These are phyloP conservation scores for Seriola rivoliana DNA, from an alignment of 2,113 vertebrate species.

Conservation along the genomic window DNA sequence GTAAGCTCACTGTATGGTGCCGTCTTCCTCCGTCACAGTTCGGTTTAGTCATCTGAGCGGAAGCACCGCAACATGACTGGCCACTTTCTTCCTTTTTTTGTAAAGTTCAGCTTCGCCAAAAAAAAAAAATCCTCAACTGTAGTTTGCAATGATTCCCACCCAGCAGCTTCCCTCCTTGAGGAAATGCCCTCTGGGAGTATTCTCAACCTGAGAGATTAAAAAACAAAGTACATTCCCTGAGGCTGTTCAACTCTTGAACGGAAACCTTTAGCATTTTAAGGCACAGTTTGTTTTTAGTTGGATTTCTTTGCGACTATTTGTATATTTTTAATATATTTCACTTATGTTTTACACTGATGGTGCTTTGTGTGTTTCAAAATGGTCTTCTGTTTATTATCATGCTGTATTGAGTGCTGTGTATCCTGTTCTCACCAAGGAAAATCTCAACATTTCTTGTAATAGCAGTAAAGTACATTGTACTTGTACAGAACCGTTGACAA, in stretches of 20 bases:
- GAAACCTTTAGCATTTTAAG: background rate
- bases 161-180: background rate
- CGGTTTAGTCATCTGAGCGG: no score
- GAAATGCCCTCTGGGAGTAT: background rate
- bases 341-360: background rate
- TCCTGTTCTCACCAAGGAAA: no score
- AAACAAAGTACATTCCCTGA: background rate
- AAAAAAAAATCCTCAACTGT: background rate
- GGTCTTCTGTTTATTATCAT: no score
- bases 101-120: background rate
- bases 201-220: background rate
- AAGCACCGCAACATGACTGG: background rate
- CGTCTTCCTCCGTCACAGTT: no score
- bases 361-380: background rate
- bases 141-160: background rate
- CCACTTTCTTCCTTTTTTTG: background rate
- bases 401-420: no score
- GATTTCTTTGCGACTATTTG: background rate
- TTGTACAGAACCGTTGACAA: no score
- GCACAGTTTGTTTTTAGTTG: background rate
- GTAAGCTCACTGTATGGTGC: no score
- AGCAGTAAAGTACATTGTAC: no score
- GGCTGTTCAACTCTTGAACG: background rate
- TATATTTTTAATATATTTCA: background rate
- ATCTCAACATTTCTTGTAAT: no score